Base-by-base conservation (phyloP, 2,113 vertebrate species). In the Spea bombifrons region DNA sequence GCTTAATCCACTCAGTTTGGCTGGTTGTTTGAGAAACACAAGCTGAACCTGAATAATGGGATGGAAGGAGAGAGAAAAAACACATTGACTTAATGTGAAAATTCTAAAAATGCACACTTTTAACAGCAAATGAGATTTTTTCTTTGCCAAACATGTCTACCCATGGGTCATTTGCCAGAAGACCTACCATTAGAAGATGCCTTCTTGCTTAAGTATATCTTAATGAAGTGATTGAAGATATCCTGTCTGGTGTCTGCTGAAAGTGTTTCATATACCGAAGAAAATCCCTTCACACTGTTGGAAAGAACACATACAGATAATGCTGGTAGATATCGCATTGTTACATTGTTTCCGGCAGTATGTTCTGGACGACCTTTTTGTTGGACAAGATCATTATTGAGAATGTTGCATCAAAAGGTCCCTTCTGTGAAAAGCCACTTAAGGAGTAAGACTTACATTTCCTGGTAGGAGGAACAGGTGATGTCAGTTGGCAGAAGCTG, bases 391-490 rank as follows among this genome's bases (percentile, higher is more conserved):
- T 71, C 57, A 15, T 45, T 50, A 3, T 63, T 71, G 5, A 13
- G 75, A 63, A 45, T 63, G 59, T 55, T 70, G 46, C 2, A 78
- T 15, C 6, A 64, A 78, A 8, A 12, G 16, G n/a, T 47, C 57
- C 67, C 8, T 71, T 64, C 50, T 71, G 30, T 61, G 44, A 15
- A 48, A 55, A 70, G 48, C 10, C 50, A 52, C 6, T 5, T 52
- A 5, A 52, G 50, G 5, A 10, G 50, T 7, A 44, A 5, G n/a
- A 76, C 75, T 76, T 61, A 76, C 75, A 76, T 69, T 17, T 8
- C 46, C 57, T 70, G 75, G 55, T 76, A 76, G 50, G 66, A 68
- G 16, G 4, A 15, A 8, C 75, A 76, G 15, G 75, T 13, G n/a
- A 75, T 67, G 15, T n/a, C 15, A 13, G 13, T 16, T 61, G 75